Conservation (phyloP, 2,888 invertebrate species). For the Auanema sp. region DNA sequence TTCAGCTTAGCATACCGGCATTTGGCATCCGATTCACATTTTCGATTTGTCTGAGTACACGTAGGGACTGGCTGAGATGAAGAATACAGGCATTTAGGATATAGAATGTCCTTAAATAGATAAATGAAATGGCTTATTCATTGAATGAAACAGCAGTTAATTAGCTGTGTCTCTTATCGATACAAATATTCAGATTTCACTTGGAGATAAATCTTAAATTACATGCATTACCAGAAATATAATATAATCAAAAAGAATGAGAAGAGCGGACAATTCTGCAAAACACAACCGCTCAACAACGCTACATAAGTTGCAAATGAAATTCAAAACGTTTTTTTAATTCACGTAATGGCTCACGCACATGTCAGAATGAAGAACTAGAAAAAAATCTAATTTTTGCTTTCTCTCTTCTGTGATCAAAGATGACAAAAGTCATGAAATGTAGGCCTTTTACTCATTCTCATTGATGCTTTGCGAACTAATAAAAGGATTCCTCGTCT, state of each 20-base stretch:
- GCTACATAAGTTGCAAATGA: no score
- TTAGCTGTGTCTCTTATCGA: neutral
- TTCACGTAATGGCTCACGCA: no score
- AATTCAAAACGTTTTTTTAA: no score
- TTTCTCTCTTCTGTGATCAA: no score
- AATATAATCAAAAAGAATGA: no score
- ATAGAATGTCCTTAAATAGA: conserved; percentile 57
- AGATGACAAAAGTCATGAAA: conserved; percentile 10
- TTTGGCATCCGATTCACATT: conserved; percentile 44
- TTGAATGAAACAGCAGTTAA: neutral
- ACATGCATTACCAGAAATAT: neutral
- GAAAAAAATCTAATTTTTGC: no score
- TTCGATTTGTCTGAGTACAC: conserved; percentile 43
- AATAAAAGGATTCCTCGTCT: conserved; percentile 2
- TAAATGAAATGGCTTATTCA: conserved; percentile 10
- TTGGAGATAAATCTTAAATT: neutral
- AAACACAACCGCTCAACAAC: no score
- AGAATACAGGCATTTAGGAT: conserved; percentile 53
- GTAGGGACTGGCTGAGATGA: conserved; percentile 26
- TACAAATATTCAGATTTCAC: neutral
- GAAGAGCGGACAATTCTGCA: no score
- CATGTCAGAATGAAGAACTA: no score
- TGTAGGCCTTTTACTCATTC: conserved; percentile 16
- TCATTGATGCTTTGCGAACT: conserved; percentile 20
- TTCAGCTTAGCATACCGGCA: conserved; percentile 35